A percentile compares a stretch with the other conserved stretches of the same genome.
phyloP scores from a whole-genome alignment of 2,888 invertebrate species.

The Strigamia transsilvanica region DNA sequence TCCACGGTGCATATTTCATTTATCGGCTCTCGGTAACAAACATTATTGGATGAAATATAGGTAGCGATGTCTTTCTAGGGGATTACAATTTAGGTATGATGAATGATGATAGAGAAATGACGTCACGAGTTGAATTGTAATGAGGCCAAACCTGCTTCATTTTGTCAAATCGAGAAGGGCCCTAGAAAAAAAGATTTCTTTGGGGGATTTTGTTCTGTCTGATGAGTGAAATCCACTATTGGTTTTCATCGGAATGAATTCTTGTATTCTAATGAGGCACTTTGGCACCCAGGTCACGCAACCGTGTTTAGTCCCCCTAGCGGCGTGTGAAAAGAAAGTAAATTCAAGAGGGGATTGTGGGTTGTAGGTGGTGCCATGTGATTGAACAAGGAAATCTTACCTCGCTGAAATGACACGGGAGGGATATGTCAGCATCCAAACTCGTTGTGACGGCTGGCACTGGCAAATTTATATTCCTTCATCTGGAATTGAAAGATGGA shows the following conservation, averaged over 20 bases:
- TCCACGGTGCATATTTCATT: slow-evolving; percentile 30
- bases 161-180: slow-evolving; percentile 35
- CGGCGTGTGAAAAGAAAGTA: slow-evolving; percentile 35
- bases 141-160: slow-evolving; percentile 12
- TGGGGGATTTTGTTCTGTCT: slow-evolving; percentile 34
- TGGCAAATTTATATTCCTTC: slow-evolving; percentile 46
- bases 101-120: slow-evolving; percentile 48
- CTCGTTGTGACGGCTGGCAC: slow-evolving; percentile 28
- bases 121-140: slow-evolving; percentile 38
- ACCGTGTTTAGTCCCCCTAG: slow-evolving; percentile 35
- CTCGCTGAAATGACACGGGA: slow-evolving; percentile 36
- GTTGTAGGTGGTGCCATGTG: slow-evolving; percentile 42
- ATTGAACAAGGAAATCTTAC: slow-evolving; percentile 49
- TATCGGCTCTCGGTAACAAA: slow-evolving; percentile 26
- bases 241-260: slow-evolving; percentile 41
- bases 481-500: slow-evolving; percentile 37
- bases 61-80: slow-evolving; percentile 4
- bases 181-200: slow-evolving; percentile 10
- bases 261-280: slow-evolving; percentile 40
- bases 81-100: slow-evolving; percentile 33
- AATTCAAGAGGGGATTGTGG: slow-evolving; percentile 27
- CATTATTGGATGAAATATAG: slow-evolving; percentile 40
- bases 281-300: slow-evolving; percentile 46
- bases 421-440: slow-evolving; percentile 48
- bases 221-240: slow-evolving; percentile 48